A percentile compares a stretch with the other conserved stretches of the same genome.
Conservation (phyloP, 2,888 invertebrate species). For the Eulithis prunata region DNA sequence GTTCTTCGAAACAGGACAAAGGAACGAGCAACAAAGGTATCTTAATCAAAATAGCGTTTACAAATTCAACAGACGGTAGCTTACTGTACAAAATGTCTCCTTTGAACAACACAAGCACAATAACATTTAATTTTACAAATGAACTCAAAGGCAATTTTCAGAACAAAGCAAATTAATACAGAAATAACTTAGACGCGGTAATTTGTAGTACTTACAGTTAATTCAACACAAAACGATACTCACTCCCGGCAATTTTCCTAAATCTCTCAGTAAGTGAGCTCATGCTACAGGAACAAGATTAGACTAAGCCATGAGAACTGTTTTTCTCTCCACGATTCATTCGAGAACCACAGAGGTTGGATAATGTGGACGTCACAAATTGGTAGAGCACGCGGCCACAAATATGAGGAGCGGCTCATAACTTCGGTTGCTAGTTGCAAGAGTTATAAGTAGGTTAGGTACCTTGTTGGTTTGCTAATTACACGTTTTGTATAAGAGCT, state of each 20-base stretch:
- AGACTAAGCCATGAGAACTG: constrained; percentile 67
- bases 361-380: background rate
- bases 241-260: constrained; percentile 54
- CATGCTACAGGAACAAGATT: constrained; percentile 64
- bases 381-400: background rate
- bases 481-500: too few relatives aligned
- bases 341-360: constrained; percentile 39
- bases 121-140: constrained; percentile 28
- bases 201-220: constrained; percentile 34
- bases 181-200: constrained; percentile 34
- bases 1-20: constrained; percentile 10
- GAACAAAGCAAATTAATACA: constrained; percentile 33
- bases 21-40: background rate
- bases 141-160: constrained; percentile 26
- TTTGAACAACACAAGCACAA: constrained; percentile 24
- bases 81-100: constrained; percentile 17
- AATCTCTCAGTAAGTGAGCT: constrained; percentile 67
- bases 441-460: too few relatives aligned
- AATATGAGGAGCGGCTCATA: constrained; percentile 6
- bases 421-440: background rate
- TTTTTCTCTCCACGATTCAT: constrained; percentile 64
- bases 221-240: constrained; percentile 48
- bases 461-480: too few relatives aligned
- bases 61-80: constrained; percentile 6
- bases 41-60: constrained; percentile 20